Percentiles rank a stretch among this genome's conserved stretches.
phyloP scores from a whole-genome alignment of 2,888 invertebrate species.

The Drosophila hamatofila region DNA sequence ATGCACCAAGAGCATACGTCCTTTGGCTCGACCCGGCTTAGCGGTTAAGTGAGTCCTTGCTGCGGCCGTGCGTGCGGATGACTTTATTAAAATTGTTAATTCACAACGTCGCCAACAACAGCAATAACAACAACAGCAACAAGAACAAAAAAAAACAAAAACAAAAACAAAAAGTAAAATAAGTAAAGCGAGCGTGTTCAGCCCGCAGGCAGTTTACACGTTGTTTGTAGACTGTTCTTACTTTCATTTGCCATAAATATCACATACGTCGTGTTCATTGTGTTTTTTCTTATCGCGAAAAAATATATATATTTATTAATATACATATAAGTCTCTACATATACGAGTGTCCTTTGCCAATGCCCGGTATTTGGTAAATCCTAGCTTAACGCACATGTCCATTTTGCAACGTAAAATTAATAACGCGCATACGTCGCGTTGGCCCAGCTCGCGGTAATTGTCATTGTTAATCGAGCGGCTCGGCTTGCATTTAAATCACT shows the following conservation, averaged over 20 bases:
- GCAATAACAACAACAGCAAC: neutral
- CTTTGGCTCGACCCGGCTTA: conserved; percentile 18
- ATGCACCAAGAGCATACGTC: neutral
- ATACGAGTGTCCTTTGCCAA: conserved; percentile 9
- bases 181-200: conserved; percentile 66
- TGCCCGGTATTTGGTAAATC: conserved; percentile 52
- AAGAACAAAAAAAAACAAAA: neutral
- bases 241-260: conserved; percentile 18
- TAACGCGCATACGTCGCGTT: conserved; percentile 44
- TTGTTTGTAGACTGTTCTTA: conserved; percentile 62
- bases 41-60: conserved; percentile 46
- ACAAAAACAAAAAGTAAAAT: neutral
- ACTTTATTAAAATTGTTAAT: conserved; percentile 77
- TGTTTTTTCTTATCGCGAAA: conserved; percentile 36
- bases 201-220: conserved; percentile 53
- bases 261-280: conserved; percentile 34
- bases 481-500: conserved; percentile 68
- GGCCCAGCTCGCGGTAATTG: conserved; percentile 47
- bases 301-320: neutral
- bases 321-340: conserved; percentile 25
- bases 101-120: conserved; percentile 37
- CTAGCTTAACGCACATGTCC: conserved; percentile 56
- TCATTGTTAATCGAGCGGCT: conserved; percentile 56
- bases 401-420: conserved; percentile 35
- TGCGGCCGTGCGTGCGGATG: conserved; percentile 71